phyloP scores from a whole-genome alignment of 2,797 vertebrate genomes.

The Chloroceryle inda region DNA sequence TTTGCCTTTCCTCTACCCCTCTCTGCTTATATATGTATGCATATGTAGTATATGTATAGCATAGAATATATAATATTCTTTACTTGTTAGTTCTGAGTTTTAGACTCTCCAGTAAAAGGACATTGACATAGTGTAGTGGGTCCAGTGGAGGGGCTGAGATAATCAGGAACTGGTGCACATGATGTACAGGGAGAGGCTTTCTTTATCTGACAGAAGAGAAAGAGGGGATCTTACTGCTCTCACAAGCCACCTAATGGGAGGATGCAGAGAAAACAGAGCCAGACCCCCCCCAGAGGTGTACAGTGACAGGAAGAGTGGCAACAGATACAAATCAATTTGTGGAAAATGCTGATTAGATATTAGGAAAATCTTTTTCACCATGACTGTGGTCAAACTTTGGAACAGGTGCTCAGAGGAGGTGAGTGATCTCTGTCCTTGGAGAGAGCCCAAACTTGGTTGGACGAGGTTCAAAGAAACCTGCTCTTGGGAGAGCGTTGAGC shows the following conservation, averaged over 20 bases:
- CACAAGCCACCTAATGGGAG: too few relatives aligned
- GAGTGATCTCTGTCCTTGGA: not conserved
- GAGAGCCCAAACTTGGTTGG: not conserved
- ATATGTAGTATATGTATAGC: accelerated
- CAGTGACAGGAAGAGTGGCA: too few relatives aligned
- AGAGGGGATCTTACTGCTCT: too few relatives aligned
- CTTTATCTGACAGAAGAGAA: not conserved
- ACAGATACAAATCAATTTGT: too few relatives aligned
- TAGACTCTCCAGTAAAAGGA: not conserved
- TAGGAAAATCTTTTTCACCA: too few relatives aligned
- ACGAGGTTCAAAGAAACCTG: not conserved
- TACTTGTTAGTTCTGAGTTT: not conserved
- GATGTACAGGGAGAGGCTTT: not conserved
- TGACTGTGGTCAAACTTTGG: too few relatives aligned
- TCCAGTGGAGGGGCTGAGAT: not conserved
- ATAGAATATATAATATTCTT: not conserved
- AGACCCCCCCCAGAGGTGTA: too few relatives aligned
- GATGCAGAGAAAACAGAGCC: too few relatives aligned
- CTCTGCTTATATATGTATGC: not conserved
- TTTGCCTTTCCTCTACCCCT: not conserved
- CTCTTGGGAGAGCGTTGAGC: not conserved
- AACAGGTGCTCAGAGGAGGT: not conserved
- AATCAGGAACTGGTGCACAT: not conserved
- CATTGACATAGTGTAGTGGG: not conserved
- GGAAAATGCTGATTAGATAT: too few relatives aligned